Base-by-base conservation (phyloP, 2,797 vertebrate species). In the Dermochelys coriacea region DNA sequence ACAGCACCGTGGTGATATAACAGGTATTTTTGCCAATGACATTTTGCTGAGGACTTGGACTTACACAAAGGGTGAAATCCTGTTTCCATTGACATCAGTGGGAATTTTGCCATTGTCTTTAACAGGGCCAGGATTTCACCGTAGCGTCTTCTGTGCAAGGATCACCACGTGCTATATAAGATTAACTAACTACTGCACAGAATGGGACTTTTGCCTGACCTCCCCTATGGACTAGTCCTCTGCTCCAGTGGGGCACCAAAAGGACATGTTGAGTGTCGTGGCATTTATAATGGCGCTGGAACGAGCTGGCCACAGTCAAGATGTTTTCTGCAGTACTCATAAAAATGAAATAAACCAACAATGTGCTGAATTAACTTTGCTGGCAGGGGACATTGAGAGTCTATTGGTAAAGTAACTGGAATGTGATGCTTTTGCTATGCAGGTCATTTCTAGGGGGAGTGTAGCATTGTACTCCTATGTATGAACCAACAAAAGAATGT, bases 321-420 rank as follows among this genome's bases (percentile, higher is more conserved):
- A 37, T 37, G 64, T 68, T 68, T 68, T 68, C 64, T 37, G 64
- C 1, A 10, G 64, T 11, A 23, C 64, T 68, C n/a, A 16, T 61
- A 37, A 37, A 37, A 37, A 37, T 37, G 11, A 68, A 68, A 68
- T 79, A 94, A 87, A 96, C 95, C n/a, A 92, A 90, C 75, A 92
- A 92, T 54, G 92, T 80, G 37, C 75, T 95, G 83, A 95, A 93
- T 96, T 96, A 91, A 90, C 85, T 95, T 90, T 90, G 81, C n/a
- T 29, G 6, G 50, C 89, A 7, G 85, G 93, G 94, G 95, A 96
- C 75, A 52, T 0, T 80, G 79, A 92, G 85, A 18, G 55, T 95
- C 93, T 92, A 55, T 85, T 91, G 93, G 83, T 95, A 88, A 94
- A 90, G 95, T 92, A 93, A 85, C 55, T 85, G 95, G 95, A 96